phyloP scores from a whole-genome alignment of 2,888 invertebrate genomes.

The Lomographa bimaculata region DNA sequence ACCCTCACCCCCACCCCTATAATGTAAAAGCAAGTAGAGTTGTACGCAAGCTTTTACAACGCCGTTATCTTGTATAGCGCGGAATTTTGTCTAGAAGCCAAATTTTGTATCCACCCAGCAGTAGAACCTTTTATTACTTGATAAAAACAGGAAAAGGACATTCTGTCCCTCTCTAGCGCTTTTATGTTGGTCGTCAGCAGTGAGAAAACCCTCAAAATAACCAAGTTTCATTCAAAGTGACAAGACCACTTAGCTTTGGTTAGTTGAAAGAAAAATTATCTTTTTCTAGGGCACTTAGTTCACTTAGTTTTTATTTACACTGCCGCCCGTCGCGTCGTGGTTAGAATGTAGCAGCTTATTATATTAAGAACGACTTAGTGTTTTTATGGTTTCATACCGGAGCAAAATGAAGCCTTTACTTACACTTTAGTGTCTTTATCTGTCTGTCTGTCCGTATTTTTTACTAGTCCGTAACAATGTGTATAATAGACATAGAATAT shows the following conservation, averaged over 20 bases:
- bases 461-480: too few species aligned
- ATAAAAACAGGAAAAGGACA: slow-evolving; percentile 56
- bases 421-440: too few species aligned
- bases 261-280: slow-evolving; percentile 26
- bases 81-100: slow-evolving; percentile 55
- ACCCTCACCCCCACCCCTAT: slow-evolving; percentile 13
- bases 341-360: too few species aligned
- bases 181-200: slow-evolving; percentile 41
- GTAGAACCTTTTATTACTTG: slow-evolving; percentile 61
- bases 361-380: too few species aligned
- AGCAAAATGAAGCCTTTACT: too few species aligned
- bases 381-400: too few species aligned
- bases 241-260: slow-evolving; percentile 30
- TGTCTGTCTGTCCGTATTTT: too few species aligned
- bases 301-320: slow-evolving; percentile 2
- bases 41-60: slow-evolving; percentile 44
- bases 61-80: slow-evolving; percentile 42
- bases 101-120: slow-evolving; percentile 50
- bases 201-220: slow-evolving; percentile 39
- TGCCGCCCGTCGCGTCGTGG: not conserved
- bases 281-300: slow-evolving; percentile 16
- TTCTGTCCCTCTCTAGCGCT: slow-evolving; percentile 48
- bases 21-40: slow-evolving; percentile 31
- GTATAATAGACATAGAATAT: too few species aligned
- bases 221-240: slow-evolving; percentile 36